Percentiles rank a stretch among this genome's conserved stretches.
phyloP scores from a whole-genome alignment of 2,113 vertebrate genomes.

The Rhynchopsitta pachyrhyncha region DNA sequence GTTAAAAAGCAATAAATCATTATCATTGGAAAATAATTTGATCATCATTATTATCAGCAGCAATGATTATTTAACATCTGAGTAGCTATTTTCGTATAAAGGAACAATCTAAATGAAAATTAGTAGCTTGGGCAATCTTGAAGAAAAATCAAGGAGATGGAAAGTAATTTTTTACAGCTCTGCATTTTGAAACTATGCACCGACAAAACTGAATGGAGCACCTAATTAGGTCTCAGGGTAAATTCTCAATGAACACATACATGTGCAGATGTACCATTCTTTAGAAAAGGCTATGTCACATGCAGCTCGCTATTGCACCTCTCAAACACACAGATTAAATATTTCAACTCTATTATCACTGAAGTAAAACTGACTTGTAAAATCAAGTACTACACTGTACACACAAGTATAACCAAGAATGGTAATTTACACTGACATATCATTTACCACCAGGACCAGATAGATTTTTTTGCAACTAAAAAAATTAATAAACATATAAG shows the following conservation, averaged over 20 bases:
- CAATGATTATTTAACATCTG: neutral
- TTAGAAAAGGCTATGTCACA: neutral
- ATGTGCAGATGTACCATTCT: neutral
- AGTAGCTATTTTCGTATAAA: neutral
- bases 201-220: neutral
- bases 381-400: neutral
- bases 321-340: neutral
- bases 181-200: neutral
- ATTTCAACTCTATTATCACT: neutral
- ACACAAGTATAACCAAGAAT: neutral
- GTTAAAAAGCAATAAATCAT: slow-evolving; percentile 4
- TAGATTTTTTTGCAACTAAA: neutral
- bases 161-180: neutral
- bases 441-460: neutral
- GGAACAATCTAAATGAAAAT: slow-evolving; percentile 14
- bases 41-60: slow-evolving; percentile 3
- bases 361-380: neutral
- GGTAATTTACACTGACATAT: neutral
- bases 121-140: neutral
- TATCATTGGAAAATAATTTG: neutral
- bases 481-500: neutral
- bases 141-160: neutral
- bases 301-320: neutral
- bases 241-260: neutral
- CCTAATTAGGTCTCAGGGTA: neutral